These are phyloP conservation scores for Thermophis baileyi DNA, from an alignment of 2,113 vertebrate species.

Conservation along the genomic window DNA sequence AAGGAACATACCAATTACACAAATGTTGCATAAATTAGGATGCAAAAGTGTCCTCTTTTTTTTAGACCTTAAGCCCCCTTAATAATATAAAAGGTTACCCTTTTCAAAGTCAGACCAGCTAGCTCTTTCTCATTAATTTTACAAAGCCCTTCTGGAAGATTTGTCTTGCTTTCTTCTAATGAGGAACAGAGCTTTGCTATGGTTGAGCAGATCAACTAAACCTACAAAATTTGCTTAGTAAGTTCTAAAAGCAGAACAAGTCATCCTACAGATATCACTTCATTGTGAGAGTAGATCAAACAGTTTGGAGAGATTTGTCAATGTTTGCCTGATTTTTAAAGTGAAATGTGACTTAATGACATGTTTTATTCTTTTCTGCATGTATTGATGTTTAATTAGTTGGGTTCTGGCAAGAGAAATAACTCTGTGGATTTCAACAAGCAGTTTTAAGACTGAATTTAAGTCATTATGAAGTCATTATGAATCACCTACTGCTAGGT, in stretches of 20 bases:
- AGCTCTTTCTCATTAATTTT: constrained; percentile 10
- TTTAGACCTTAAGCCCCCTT: neutral
- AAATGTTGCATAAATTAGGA: neutral
- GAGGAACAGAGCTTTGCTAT: neutral
- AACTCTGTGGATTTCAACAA: neutral
- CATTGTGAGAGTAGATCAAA: neutral
- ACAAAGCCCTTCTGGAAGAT: neutral
- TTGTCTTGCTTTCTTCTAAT: neutral
- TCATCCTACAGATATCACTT: neutral
- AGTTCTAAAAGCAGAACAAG: neutral
- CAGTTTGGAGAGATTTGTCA: neutral
- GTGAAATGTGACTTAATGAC: neutral
- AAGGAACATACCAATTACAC: neutral
- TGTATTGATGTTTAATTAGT: constrained; percentile 37
- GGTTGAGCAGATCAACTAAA: neutral
- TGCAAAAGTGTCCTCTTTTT: neutral
- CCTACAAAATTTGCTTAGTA: constrained; percentile 1
- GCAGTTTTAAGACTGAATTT: constrained; percentile 23
- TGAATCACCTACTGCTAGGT: neutral
- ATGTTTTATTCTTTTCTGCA: constrained; percentile 15
- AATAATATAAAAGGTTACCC: neutral
- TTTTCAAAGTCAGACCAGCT: neutral
- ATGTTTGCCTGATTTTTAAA: constrained; percentile 11
- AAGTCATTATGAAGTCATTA: neutral
- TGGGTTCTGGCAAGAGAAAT: constrained; percentile 18